Base-by-base conservation (phyloP, 2,797 vertebrate genomes). In the Hylomyscus alleni region DNA sequence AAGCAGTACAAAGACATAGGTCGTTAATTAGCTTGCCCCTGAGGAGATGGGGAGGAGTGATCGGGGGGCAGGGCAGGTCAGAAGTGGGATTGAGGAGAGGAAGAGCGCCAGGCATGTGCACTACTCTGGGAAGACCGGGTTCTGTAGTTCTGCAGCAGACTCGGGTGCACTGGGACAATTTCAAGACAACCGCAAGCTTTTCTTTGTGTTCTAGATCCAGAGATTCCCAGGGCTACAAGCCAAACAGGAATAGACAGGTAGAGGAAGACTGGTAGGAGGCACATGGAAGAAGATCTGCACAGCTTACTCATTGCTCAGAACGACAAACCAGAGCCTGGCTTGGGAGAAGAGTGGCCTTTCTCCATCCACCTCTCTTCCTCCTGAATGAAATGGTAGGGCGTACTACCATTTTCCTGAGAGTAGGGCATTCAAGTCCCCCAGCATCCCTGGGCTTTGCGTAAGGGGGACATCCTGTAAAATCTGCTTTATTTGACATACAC, bases 231-330 rank as follows among this genome's bases (percentile, higher is more conserved):
- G 77, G 26, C 6, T 34, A 6, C 22, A 50, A 19, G 44, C 78
- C 8, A 52, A 72, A 12, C 26, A 40, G 31, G 26, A 54, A 9
- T 69, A 37, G 60, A 44, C 17, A 89, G 73, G 19, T 52, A 12
- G 4, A 24, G 54, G 10, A 24, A 29, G 6, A 11, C 67, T 24
- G 52, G n/a, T 9, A 3, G 20, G 15, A 91, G 76, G 76, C 1
- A 0, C 52, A 4, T 62, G 12, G 0, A 34, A 20, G 29, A 54
- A 54, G 62, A n/a, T 2, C 0, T 20, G 26, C 0, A 52, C 0
- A 0, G 65, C 37, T 77, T 52, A 4, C 44, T 77, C 67, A 17
- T 67, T 3, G 0, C 29, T 73, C 52, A 85, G 26, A 58, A 60
- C 13, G 7, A 1, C 12, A 44, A 56, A 9, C 37, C 0, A 26